Evolutionary conservation across 2,797 vertebrate species (phyloP).

Genomic region (Pyrocephalus nanus): DNA sequence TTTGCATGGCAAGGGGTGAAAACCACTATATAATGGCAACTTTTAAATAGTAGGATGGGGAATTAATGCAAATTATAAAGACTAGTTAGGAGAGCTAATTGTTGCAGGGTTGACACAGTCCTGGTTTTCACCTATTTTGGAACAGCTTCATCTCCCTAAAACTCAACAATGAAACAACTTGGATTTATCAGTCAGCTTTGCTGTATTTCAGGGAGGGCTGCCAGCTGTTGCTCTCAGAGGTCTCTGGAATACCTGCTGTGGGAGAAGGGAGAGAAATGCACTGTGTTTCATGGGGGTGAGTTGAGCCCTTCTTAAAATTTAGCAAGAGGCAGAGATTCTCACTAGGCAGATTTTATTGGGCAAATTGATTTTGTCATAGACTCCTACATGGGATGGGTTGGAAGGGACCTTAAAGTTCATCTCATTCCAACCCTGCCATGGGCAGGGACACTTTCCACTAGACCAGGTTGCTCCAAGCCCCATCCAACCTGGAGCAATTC

Average conservation of each 20-base stretch:
- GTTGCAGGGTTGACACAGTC: not conserved
- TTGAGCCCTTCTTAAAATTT: not conserved
- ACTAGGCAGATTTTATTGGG: not conserved
- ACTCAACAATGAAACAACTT: not conserved
- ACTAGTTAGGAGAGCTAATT: not conserved
- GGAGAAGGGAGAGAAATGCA: not conserved
- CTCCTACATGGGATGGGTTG: not conserved
- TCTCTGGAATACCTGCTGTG: not conserved
- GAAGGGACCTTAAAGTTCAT: not conserved
- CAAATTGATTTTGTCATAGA: not conserved
- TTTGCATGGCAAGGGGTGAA: not conserved
- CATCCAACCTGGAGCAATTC: rapidly evolving
- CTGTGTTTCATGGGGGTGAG: not conserved
- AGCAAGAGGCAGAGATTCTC: not conserved
- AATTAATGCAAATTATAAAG: not conserved
- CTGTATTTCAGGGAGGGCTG: not conserved
- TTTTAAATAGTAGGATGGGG: not conserved
- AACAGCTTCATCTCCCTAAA: not conserved
- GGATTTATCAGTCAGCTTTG: not conserved
- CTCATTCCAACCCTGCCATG: not conserved
- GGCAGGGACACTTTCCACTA: rapidly evolving
- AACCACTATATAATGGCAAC: not conserved
- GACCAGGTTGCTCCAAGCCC: rapidly evolving
- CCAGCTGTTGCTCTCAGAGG: not conserved
- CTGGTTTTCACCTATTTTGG: not conserved